Conservation (phyloP, 2,888 invertebrate genomes). For the Xanthorhoe designata region DNA sequence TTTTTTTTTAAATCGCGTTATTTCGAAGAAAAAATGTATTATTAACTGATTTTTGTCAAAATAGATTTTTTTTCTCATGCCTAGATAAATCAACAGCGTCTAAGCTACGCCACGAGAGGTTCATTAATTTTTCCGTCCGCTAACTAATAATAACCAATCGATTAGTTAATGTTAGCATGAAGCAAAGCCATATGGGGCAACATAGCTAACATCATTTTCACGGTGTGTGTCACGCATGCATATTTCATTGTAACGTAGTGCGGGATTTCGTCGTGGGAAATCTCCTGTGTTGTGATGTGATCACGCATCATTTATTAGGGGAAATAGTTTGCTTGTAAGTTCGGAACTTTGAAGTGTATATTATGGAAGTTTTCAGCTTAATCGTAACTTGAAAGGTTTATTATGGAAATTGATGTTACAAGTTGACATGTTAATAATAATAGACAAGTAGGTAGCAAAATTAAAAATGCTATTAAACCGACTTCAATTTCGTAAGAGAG, state of each 20-base stretch:
- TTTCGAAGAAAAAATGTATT: no score
- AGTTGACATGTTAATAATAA: background rate
- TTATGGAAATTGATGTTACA: constrained; percentile 1
- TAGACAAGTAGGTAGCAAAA: no score
- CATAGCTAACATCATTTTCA: constrained; percentile 71
- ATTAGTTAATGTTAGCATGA: constrained; percentile 21
- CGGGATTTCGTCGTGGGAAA: constrained; percentile 74
- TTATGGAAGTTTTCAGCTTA: constrained; percentile 19
- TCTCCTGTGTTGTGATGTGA: constrained; percentile 47
- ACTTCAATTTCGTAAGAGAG: no score
- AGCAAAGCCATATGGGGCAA: constrained; percentile 22
- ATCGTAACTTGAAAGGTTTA: constrained; percentile 6
- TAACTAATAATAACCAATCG: background rate
- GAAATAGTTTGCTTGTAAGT: constrained; percentile 33
- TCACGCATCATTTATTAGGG: constrained; percentile 55
- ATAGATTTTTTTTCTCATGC: no score
- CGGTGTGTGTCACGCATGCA: constrained; percentile 74
- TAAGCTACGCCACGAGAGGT: no score
- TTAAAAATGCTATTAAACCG: no score
- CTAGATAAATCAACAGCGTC: no score
- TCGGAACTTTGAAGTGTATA: constrained; percentile 27
- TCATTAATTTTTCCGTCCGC: background rate
- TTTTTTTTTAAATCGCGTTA: no score
- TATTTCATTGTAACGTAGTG: constrained; percentile 70
- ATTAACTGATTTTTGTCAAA: no score